Evolutionary conservation across 2,888 invertebrate species (phyloP).

Genomic region (Leptarthrus brevirostris): DNA sequence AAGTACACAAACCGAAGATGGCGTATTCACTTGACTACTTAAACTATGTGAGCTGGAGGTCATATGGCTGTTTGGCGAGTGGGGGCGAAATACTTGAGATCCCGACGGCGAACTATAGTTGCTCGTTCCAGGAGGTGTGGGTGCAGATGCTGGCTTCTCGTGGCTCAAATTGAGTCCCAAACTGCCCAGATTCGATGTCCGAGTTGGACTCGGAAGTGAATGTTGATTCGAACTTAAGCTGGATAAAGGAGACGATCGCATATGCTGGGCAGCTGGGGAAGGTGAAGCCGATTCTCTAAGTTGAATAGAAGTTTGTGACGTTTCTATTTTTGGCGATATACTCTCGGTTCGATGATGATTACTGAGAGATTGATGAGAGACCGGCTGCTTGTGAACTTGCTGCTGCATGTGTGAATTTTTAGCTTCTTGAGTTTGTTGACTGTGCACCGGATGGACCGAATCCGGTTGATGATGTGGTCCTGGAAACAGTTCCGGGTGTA

Average conservation of each 20-base stretch:
- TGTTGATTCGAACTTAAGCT: conserved; percentile 55
- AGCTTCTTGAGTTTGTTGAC: conserved; percentile 60
- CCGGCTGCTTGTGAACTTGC: conserved; percentile 65
- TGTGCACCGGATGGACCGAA: conserved; percentile 57
- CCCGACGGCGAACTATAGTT: conserved; percentile 56
- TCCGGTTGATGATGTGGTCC: conserved; percentile 55
- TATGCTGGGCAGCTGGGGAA: conserved; percentile 43
- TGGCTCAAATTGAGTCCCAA: conserved; percentile 36
- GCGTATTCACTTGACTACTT: conserved; percentile 59
- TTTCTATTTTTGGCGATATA: conserved; percentile 55
- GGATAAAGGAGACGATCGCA: conserved; percentile 30
- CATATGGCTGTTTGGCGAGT: conserved; percentile 59
- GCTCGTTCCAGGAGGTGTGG: conserved; percentile 50
- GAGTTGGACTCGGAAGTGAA: conserved; percentile 56
- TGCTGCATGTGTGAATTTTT: conserved; percentile 59
- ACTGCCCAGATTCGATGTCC: conserved; percentile 55
- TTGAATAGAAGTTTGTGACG: conserved; percentile 45
- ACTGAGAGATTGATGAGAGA: conserved; percentile 60
- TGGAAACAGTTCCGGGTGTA: conserved; percentile 76
- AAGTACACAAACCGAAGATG: conserved; percentile 67
- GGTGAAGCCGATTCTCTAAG: conserved; percentile 59
- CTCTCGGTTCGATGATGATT: conserved; percentile 57
- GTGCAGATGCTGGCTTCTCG: conserved; percentile 39
- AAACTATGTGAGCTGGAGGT: conserved; percentile 61
- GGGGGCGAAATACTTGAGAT: conserved; percentile 59